Evolutionary conservation across 2,888 invertebrate genomes (phyloP), one percentile per base, ranked within the genome.

Genomic region (Phortica magna): DNA sequence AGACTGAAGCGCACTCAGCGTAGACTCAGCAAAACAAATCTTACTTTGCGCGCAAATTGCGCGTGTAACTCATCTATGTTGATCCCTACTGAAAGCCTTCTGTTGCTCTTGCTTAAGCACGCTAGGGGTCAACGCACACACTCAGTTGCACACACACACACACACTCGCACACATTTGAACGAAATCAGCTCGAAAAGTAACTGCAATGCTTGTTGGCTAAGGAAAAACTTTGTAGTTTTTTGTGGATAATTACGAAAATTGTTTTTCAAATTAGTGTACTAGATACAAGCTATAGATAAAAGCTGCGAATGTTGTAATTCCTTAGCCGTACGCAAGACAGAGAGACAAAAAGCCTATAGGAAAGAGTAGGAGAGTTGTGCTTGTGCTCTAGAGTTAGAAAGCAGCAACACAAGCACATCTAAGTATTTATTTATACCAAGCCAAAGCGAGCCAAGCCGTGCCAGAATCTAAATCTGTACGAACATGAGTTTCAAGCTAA

Each of bases 231-330:
- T 71, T 72, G 57, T 76, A 43, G 74, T 72, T 80, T 83, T 88
- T 87, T 88, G 83, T 82, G 85, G 87, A 89, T 90, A 91, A 90
- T 91, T 91, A 90, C 89, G 89, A 89, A 90, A 90, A 90, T 90
- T 91, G 91, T 91, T 91, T 88, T 89, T 85, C 88, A 90, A 91
- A 91, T 90, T 91, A 91, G 90, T 89, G 91, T 90, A 89, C 87
- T 86, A 86, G 87, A 89, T 83, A 88, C 83, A 88, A 81, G 59
- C 83, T 84, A 83, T 87, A 87, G 89, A 90, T 90, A 86, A 85
- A 85, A 84, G 87, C 83, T 82, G 84, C 61, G 61, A 61, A 61
- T 61, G 61, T 61, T 17, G 14, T 55, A 61, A 22, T 61, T 31
- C 61, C n/a, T 19, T 17, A 22, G 19, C 61, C 31, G 31, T 31